Conservation (phyloP, 1,140 invertebrate species). For the Druon quercuslanigerum region DNA sequence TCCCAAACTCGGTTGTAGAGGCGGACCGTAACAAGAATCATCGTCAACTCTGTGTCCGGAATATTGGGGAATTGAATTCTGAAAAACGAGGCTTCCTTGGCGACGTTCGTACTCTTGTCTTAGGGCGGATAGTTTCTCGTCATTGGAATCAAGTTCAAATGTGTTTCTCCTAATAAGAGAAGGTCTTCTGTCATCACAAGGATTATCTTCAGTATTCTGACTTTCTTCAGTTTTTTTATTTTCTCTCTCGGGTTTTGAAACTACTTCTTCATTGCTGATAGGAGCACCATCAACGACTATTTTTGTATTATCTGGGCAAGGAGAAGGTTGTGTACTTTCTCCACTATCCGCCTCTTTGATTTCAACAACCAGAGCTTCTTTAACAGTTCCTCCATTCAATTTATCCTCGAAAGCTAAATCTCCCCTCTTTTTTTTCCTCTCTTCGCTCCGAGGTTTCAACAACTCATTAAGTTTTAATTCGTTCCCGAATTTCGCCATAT, state of each 20-base stretch:
- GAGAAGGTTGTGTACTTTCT: slow-evolving; percentile 70
- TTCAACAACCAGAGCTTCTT: slow-evolving; percentile 69
- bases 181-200: slow-evolving; percentile 54
- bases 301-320: slow-evolving; percentile 67
- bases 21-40: slow-evolving; percentile 52
- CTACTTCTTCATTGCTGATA: neutral
- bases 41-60: slow-evolving; percentile 74
- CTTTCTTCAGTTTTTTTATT: slow-evolving; percentile 8
- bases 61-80: slow-evolving; percentile 79
- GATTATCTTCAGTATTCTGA: slow-evolving; percentile 33
- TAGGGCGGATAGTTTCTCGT: slow-evolving; percentile 62
- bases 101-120: slow-evolving; percentile 78
- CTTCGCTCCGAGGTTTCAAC: slow-evolving; percentile 58
- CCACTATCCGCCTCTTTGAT: slow-evolving; percentile 73
- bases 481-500: slow-evolving; percentile 58
- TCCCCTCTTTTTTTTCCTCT: slow-evolving; percentile 58
- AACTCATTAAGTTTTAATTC: slow-evolving; percentile 64
- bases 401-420: slow-evolving; percentile 53
- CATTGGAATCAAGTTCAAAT: slow-evolving; percentile 70
- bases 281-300: slow-evolving; percentile 29
- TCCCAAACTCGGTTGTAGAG: slow-evolving; percentile 15
- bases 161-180: slow-evolving; percentile 75
- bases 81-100: slow-evolving; percentile 78
- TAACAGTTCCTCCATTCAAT: slow-evolving; percentile 51
- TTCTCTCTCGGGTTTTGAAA: slow-evolving; percentile 17